Evolutionary conservation across 2,113 vertebrate species (phyloP), one percentile per base, ranked within the genome.

Genomic region (Choloepus hoffmanni): DNA sequence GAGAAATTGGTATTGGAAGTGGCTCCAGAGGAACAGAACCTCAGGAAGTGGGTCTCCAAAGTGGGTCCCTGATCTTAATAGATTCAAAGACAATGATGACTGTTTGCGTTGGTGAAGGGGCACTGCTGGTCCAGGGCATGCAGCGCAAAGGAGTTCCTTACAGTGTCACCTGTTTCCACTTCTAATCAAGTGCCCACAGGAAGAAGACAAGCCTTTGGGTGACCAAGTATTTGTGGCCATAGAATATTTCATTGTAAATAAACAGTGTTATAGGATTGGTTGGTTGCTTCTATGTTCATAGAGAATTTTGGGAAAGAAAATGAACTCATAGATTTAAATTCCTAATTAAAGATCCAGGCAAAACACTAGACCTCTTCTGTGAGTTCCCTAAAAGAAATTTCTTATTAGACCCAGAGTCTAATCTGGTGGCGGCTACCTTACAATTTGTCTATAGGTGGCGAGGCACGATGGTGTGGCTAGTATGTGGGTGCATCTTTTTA

Each of bases 171-270:
- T 36, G 36, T 36, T 36, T 36, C 36, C 36, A 36, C 36, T 36
- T 36, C 36, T 36, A 36, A 36, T 36, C 36, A 36, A 36, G 36
- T 36, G 36, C 36, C 36, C 36, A 36, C 36, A 36, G 36, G 2
- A 36, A 36, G 36, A 36, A 36, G 36, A 36, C 36, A 36, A 7
- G 48, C 48, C 48, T 79, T 84, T 26, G 63, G 12, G 2, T 68
- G 55, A 11, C 48, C 48, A 50, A 7, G 48, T 50, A 50, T 50
- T 50, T 50, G 48, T 11, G 7, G 48, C 48, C 48, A 50, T 68
- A 33, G 85, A 70, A 67, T 63, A 85, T 91, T 87, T 88, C 88
- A 68, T 36, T 93, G 1, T 95, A 24, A 70, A 67, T 84, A 73
- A 50, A 68, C 23, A 70, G 4, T 40, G 60, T 53, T 74, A 43